phyloP scores from a whole-genome alignment of 1,140 invertebrate species.

The Drosophila sucinea region DNA sequence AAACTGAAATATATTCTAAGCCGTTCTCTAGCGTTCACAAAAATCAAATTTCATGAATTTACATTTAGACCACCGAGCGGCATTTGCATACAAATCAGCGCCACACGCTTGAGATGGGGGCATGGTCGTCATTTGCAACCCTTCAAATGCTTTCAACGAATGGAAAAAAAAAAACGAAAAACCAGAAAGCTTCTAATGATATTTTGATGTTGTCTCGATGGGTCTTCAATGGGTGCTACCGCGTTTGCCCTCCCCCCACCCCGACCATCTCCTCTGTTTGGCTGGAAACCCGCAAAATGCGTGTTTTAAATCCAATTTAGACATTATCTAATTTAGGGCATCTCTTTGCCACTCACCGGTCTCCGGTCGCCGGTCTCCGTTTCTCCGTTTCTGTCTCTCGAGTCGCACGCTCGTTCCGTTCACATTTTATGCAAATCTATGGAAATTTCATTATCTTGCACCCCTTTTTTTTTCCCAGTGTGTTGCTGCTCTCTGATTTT shows the following conservation, averaged over 20 bases:
- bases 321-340: conserved; percentile 83
- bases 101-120: neutral
- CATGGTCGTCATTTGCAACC: conserved; percentile 51
- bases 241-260: neutral
- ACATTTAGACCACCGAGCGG: conserved; percentile 27
- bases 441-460: conserved; percentile 74
- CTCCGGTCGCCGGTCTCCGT: neutral
- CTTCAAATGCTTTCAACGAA: conserved; percentile 61
- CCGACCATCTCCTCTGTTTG: neutral
- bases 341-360: conserved; percentile 49
- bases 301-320: conserved; percentile 83
- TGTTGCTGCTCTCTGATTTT: conserved; percentile 10
- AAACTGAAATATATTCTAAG: conserved; percentile 1
- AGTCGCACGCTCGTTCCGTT: conserved; percentile 36
- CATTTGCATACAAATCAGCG: conserved; percentile 77
- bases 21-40: conserved; percentile 4
- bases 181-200: conserved; percentile 64
- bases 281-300: conserved; percentile 82
- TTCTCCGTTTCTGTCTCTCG: conserved; percentile 24
- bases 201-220: conserved; percentile 80
- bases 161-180: conserved; percentile 17
- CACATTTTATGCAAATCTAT: conserved; percentile 76
- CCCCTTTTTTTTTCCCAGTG: conserved; percentile 53
- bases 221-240: conserved; percentile 67
- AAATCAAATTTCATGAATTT: conserved; percentile 66